A percentile compares a stretch with the other conserved stretches of the same genome.
phyloP scores from a whole-genome alignment of 2,888 invertebrate species.

The Ceriagrion tenellum region DNA sequence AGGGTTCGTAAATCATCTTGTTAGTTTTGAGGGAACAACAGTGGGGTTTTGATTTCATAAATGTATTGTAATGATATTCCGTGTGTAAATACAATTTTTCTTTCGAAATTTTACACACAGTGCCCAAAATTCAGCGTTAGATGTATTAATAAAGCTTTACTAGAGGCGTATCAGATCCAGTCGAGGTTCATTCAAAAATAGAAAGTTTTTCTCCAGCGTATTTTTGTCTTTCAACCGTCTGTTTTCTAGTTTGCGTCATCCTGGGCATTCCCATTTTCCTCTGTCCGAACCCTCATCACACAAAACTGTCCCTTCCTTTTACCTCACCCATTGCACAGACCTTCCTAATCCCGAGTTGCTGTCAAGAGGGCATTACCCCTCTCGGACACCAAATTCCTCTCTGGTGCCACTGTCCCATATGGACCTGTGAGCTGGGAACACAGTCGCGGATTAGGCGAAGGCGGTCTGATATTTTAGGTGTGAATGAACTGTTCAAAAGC shows the following conservation, averaged over 20 bases:
- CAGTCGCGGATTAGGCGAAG: neutral
- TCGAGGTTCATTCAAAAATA: too few relatives aligned
- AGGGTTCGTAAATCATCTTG: too few relatives aligned
- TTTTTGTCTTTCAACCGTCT: neutral
- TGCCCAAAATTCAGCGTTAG: too few relatives aligned
- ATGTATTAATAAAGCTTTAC: too few relatives aligned
- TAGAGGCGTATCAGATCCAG: too few relatives aligned
- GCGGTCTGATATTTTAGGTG: neutral
- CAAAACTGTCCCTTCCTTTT: conserved; percentile 14
- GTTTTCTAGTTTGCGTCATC: neutral
- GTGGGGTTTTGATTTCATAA: too few relatives aligned
- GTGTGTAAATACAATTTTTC: too few relatives aligned
- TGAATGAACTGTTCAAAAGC: neutral
- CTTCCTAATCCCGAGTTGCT: neutral
- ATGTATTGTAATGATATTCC: too few relatives aligned
- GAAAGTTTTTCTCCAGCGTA: too few relatives aligned
- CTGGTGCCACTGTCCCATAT: neutral
- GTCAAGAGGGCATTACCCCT: neutral
- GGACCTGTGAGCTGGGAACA: neutral
- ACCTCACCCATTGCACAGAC: neutral
- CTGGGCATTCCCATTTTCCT: neutral
- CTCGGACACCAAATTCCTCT: neutral
- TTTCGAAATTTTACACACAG: too few relatives aligned
- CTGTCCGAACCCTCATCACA: neutral
- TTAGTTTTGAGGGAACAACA: too few relatives aligned